These are phyloP conservation scores for Riparia riparia DNA, from an alignment of 2,113 vertebrate species.

Conservation along the genomic window DNA sequence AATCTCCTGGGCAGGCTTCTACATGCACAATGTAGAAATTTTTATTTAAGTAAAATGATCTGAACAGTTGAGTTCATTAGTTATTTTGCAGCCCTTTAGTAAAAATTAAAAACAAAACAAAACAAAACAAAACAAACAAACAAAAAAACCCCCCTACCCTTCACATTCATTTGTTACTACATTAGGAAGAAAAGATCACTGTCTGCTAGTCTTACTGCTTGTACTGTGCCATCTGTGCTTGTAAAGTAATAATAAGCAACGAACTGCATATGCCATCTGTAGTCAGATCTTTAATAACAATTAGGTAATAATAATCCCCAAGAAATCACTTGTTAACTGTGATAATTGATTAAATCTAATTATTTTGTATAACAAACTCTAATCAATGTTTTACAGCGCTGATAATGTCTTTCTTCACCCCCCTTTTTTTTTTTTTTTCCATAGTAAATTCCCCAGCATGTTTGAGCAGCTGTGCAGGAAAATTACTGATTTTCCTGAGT, in stretches of 20 bases:
- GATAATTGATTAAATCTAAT: conserved; percentile 74
- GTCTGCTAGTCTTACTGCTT: conserved; percentile 64
- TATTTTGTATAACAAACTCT: conserved; percentile 69
- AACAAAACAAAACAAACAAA: neutral
- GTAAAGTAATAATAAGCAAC: conserved; percentile 74
- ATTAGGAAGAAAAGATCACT: conserved; percentile 63
- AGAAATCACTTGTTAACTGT: conserved; percentile 71
- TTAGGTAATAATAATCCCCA: conserved; percentile 72
- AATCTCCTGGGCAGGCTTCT: neutral
- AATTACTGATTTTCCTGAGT: conserved; percentile 47
- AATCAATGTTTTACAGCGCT: conserved; percentile 73
- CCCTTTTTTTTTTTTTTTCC: neutral
- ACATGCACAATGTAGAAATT: neutral
- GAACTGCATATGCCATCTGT: conserved; percentile 73
- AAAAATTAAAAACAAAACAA: conserved; percentile 16
- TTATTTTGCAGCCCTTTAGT: conserved; percentile 26
- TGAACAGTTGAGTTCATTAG: neutral
- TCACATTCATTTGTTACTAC: conserved; percentile 47
- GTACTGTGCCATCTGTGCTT: conserved; percentile 75
- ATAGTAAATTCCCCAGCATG: neutral
- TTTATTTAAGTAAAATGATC: neutral
- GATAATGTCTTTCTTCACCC: neutral
- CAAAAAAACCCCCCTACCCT: neutral
- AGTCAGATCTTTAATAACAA: conserved; percentile 70
- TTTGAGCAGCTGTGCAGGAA: conserved; percentile 45